Conservation (phyloP, 2,113 vertebrate species). For the Rhinolophus sinicus region DNA sequence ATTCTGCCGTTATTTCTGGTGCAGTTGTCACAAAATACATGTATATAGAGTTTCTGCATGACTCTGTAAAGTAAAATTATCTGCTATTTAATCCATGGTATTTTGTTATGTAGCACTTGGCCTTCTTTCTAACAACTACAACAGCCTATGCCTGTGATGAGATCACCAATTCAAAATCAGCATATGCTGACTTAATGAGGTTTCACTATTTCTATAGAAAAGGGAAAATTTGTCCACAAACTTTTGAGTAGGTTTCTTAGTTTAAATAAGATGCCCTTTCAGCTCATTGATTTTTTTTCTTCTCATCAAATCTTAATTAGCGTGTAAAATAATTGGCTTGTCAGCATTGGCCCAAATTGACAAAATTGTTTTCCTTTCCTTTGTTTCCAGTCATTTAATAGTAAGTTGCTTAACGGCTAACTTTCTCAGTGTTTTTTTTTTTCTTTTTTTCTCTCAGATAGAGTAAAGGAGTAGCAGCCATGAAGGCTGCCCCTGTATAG, state of each 20-base stretch:
- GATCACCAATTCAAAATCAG: neutral
- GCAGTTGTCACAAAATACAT: neutral
- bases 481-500: neutral
- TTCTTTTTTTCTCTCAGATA: neutral
- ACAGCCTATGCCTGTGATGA: too few relatives aligned
- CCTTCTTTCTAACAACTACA: neutral
- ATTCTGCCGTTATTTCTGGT: neutral
- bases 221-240: neutral
- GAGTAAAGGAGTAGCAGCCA: neutral
- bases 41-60: neutral
- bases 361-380: constrained; percentile 21
- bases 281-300: neutral
- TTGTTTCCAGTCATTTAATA: neutral
- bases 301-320: constrained; percentile 35
- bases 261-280: constrained; percentile 32
- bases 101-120: neutral
- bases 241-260: constrained; percentile 6
- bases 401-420: neutral
- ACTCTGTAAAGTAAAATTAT: neutral
- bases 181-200: neutral
- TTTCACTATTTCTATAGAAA: neutral
- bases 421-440: neutral
- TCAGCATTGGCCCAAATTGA: constrained; percentile 2
- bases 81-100: neutral
- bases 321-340: constrained; percentile 34